Conservation (phyloP, 2,797 vertebrate genomes). For the Catharus ustulatus region DNA sequence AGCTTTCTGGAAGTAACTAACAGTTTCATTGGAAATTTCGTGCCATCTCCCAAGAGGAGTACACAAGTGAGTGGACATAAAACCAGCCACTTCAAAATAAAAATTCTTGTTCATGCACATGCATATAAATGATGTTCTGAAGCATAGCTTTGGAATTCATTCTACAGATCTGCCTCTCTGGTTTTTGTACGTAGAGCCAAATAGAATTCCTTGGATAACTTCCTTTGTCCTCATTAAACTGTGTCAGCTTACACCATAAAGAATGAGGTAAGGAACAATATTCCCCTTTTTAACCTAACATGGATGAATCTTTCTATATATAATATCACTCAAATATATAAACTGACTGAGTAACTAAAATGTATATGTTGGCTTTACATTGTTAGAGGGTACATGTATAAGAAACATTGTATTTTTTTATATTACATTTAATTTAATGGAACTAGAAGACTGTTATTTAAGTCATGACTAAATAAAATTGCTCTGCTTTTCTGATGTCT, state of each 20-base stretch:
- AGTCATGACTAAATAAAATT: constrained; percentile 3
- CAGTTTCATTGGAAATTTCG: not conserved
- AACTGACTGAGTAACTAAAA: not conserved
- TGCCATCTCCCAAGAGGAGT: not conserved
- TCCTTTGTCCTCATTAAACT: not conserved
- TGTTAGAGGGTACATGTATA: not conserved
- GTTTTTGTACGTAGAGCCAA: not conserved
- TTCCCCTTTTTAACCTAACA: not conserved
- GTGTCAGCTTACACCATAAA: not conserved
- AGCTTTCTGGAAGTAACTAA: not conserved
- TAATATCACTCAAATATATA: not conserved
- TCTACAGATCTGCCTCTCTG: not conserved
- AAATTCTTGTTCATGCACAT: not conserved
- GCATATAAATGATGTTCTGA: not conserved
- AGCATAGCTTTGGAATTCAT: not conserved
- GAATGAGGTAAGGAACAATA: not conserved
- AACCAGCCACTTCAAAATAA: not conserved
- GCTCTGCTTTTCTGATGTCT: not conserved
- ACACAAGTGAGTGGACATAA: not conserved
- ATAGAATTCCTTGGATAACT: not conserved
- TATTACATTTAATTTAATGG: not conserved
- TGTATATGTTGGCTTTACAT: not conserved
- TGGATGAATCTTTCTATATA: not conserved
- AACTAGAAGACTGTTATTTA: not conserved
- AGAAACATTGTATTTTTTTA: not conserved